Base-by-base conservation (phyloP, 2,888 invertebrate species). In the Leucozona laternaria region DNA sequence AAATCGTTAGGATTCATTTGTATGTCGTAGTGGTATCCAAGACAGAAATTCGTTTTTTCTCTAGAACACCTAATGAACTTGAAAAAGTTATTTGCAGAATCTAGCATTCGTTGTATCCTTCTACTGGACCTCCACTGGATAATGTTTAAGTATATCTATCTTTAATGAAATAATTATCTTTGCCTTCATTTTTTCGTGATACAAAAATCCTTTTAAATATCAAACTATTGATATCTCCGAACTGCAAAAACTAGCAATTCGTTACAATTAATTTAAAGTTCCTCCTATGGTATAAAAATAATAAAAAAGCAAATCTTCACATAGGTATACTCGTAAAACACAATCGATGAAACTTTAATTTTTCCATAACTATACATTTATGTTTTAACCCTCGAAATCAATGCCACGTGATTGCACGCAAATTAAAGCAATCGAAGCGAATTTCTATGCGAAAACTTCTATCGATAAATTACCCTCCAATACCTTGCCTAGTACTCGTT, bases 371-470 rank as follows among this genome's bases (percentile, higher is more conserved):
- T 45, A 1, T 7, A 31, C 8, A 64, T 20, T 28, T 45, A 28
- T 28, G 17, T 62, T 62, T n/a, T 1, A 17, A 43, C 34, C 66
- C 31, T 15, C 48, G 48, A 66, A 77, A 77, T 81, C 60, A 77
- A 40, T 77, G 77, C 77, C 86, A 86, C 73, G 48, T 79, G 78
- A 75, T 75, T 82, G 81, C 73, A 75, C 75, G 70, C 75, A 82
- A 86, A 82, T 71, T 77, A 55, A 73, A 70, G 60, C 81, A 72
- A 80, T 77, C 81, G 85, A 86, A 81, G 53, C 64, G 73, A 75
- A 79, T 70, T 57, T 80, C 71, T 45, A 86, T 86, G 73, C 40
- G 78, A 86, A 86, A 82, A 78, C 64, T 86, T 86, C 22, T 34
- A 68, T 25, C 34, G 40, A 40, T 40, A 25, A 37, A 31, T 55